These are phyloP conservation scores for Eretmochelys imbricata DNA, from an alignment of 2,113 vertebrate genomes.

Conservation along the genomic window DNA sequence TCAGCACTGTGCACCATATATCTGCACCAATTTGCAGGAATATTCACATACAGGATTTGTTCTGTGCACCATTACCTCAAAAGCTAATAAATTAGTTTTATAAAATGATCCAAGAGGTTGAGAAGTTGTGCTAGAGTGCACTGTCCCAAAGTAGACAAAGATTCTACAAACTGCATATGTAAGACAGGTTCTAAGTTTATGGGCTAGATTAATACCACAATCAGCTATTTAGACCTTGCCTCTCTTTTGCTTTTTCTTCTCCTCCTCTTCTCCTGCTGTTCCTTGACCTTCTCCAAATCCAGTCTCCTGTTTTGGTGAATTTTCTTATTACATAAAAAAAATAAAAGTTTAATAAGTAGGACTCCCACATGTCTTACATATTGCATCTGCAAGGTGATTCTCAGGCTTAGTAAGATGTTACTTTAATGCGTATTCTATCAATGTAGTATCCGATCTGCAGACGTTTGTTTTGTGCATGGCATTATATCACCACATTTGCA, in stretches of 20 bases:
- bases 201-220: constrained; percentile 4
- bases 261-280: constrained; percentile 91
- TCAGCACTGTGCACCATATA: not conserved
- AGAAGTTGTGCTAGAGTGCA: fast-evolving
- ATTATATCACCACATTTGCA: not conserved
- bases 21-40: not conserved
- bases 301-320: constrained; percentile 89
- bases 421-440: not conserved
- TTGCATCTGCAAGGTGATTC: not conserved
- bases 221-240: constrained; percentile 79
- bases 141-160: not conserved
- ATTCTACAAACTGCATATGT: not conserved
- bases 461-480: not conserved
- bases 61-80: not conserved
- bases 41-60: not conserved
- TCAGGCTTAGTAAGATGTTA: not conserved
- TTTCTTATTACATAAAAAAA: constrained; percentile 73
- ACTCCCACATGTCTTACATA: not conserved
- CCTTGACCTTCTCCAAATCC: constrained; percentile 86
- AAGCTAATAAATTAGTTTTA: fast-evolving
- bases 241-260: constrained; percentile 99
- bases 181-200: not conserved
- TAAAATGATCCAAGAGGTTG: not conserved
- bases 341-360: not conserved
- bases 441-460: not conserved